phyloP scores from a whole-genome alignment of 23 tunicate species.

The Botrylloides violaceus region DNA sequence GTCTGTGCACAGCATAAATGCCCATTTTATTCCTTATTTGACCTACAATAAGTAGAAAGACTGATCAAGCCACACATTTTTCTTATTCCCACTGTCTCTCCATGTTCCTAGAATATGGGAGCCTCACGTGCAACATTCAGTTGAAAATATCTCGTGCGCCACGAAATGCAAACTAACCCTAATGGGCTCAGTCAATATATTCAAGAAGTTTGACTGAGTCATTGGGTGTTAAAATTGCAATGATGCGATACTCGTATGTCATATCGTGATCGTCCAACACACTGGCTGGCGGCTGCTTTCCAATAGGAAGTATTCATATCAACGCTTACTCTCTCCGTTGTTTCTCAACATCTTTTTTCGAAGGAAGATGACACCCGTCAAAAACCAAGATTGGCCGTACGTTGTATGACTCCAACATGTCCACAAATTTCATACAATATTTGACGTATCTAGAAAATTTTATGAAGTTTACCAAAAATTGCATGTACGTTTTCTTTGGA shows the following conservation, averaged over 20 bases:
- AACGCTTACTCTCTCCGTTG: slow-evolving; percentile 39
- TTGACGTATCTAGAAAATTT: slow-evolving; percentile 35
- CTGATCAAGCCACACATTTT: no score
- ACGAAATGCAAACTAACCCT: neutral
- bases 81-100: no score
- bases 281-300: no score
- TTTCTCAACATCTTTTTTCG: slow-evolving; percentile 76
- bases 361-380: slow-evolving; percentile 86
- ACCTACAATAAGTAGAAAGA: no score
- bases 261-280: no score
- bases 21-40: no score
- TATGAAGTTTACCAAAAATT: neutral
- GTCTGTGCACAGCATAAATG: no score
- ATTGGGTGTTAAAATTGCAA: no score
- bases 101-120: no score
- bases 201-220: neutral
- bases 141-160: no score
- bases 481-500: neutral
- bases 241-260: no score
- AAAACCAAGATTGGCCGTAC: slow-evolving; percentile 84
- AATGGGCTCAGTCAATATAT: neutral
- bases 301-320: neutral
- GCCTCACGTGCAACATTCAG: no score
- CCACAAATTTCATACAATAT: slow-evolving; percentile 73
- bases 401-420: slow-evolving; percentile 49